These are phyloP conservation scores for Aricia agestis DNA, from an alignment of 1,140 invertebrate genomes.

Conservation along the genomic window DNA sequence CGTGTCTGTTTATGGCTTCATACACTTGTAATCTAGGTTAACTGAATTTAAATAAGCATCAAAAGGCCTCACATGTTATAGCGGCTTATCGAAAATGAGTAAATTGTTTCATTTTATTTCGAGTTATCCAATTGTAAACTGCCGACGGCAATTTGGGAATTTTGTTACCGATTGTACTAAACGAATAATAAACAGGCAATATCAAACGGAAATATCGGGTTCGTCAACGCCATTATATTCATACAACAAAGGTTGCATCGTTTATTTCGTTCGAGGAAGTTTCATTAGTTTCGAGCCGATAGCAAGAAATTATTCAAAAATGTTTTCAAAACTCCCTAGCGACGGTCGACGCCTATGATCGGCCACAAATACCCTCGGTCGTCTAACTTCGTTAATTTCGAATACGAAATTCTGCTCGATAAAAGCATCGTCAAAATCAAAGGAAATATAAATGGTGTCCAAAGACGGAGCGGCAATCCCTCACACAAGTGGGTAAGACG, in stretches of 20 bases:
- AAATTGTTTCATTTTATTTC: constrained; percentile 38
- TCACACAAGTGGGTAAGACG: constrained; percentile 75
- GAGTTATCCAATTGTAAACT: constrained; percentile 29
- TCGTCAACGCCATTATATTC: constrained; percentile 63
- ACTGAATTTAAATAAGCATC: constrained; percentile 42
- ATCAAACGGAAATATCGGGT: constrained; percentile 67
- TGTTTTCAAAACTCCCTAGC: not conserved
- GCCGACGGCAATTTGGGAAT: constrained; percentile 34
- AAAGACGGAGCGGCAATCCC: constrained; percentile 70
- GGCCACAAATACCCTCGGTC: not conserved
- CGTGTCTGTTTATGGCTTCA: constrained; percentile 40
- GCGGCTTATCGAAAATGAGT: constrained; percentile 36
- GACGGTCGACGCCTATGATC: not conserved
- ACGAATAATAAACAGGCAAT: constrained; percentile 61
- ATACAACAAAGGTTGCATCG: constrained; percentile 61
- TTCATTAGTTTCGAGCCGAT: constrained; percentile 37
- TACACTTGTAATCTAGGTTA: constrained; percentile 43
- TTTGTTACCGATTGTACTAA: constrained; percentile 51
- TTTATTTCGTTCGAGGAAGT: constrained; percentile 54
- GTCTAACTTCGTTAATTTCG: constrained; percentile 3
- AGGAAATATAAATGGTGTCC: constrained; percentile 75
- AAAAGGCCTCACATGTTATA: constrained; percentile 38
- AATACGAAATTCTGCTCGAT: constrained; percentile 32
- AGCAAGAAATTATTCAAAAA: constrained; percentile 11
- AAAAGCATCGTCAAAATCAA: constrained; percentile 52